Evolutionary conservation across 2,113 vertebrate species (phyloP).

Genomic region (Callithrix jacchus): DNA sequence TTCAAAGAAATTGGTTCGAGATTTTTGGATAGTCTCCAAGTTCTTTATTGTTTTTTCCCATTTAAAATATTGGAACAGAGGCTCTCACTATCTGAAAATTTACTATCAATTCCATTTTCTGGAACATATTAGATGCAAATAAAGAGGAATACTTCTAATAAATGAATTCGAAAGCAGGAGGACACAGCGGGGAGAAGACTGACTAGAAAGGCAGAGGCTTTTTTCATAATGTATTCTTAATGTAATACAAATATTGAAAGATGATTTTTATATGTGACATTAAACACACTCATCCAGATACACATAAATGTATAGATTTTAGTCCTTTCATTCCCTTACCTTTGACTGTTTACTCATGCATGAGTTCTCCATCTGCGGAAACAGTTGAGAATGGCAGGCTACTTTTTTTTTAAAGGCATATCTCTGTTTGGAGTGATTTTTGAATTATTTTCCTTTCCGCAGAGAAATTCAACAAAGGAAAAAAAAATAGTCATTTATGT

Average conservation of each 20-base stretch:
- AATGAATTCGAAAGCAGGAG: not conserved
- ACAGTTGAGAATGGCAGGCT: not conserved
- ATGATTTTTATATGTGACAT: not conserved
- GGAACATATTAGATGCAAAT: not conserved
- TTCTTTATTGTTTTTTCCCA: not conserved
- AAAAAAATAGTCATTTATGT: not conserved
- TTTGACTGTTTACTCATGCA: not conserved
- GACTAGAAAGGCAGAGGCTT: not conserved
- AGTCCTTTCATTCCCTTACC: not conserved
- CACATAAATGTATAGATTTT: not conserved
- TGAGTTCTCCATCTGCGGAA: not conserved
- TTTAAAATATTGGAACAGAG: not conserved
- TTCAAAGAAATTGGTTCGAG: not conserved
- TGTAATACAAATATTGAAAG: not conserved
- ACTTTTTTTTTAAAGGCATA: not conserved
- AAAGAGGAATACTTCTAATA: not conserved
- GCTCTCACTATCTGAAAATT: not conserved
- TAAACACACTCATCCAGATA: not conserved
- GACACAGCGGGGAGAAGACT: not conserved
- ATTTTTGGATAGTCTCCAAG: not conserved
- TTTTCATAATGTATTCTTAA: not conserved
- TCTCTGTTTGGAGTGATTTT: not conserved
- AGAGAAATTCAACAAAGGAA: not conserved
- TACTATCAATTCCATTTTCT: not conserved
- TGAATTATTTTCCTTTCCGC: slow-evolving; percentile 15